Percentiles rank a stretch among this genome's conserved stretches.
These are phyloP conservation scores for Geotrupes spiniger DNA, from an alignment of 2,888 invertebrate species.

Conservation along the genomic window DNA sequence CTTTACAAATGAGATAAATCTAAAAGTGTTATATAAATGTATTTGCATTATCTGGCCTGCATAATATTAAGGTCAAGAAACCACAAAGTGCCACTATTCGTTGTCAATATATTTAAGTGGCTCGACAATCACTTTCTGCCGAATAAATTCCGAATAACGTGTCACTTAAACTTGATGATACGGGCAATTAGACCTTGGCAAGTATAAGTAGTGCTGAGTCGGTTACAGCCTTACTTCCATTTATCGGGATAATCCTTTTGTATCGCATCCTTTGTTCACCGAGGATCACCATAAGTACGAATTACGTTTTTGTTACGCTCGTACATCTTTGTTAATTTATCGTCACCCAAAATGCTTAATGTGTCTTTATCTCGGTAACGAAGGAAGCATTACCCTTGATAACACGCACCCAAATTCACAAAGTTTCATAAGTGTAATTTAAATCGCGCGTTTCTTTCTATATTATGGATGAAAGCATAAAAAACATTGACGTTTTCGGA, in stretches of 20 bases:
- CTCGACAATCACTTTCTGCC: conserved; percentile 11
- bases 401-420: no score
- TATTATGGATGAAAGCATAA: no score
- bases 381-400: no score
- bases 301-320: conserved; percentile 8
- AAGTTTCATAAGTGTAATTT: no score
- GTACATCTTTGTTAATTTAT: conserved; percentile 1
- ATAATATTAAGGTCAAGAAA: conserved; percentile 16
- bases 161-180: conserved; percentile 19
- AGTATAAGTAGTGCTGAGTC: conserved; percentile 6
- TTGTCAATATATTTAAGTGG: conserved; percentile 11
- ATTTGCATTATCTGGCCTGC: conserved; percentile 22
- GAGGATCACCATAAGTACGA: conserved; percentile 14
- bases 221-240: conserved; percentile 10
- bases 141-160: conserved; percentile 9
- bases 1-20: no score
- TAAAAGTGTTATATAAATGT: conserved; percentile 17
- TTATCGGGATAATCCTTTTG: conserved; percentile 18
- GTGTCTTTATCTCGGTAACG: conserved; percentile 2
- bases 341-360: conserved; percentile 1
- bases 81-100: conserved; percentile 10
- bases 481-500: no score
- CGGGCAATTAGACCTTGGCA: conserved; percentile 11
- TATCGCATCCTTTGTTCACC: conserved; percentile 19
- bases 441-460: no score